Base-by-base conservation (phyloP, 2,113 vertebrate genomes). In the Seriola aureovittata region DNA sequence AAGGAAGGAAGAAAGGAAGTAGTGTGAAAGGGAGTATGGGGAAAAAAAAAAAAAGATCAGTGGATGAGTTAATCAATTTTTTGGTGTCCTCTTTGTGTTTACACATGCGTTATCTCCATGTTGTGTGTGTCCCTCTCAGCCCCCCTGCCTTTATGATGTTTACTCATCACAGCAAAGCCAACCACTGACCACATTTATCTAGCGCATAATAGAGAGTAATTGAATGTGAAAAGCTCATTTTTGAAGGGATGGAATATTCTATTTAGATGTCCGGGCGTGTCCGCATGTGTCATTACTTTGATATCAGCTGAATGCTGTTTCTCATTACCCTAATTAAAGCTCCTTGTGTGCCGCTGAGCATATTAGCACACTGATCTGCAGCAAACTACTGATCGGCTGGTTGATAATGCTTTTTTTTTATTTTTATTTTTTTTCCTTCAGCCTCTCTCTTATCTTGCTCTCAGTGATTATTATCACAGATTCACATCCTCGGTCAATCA, bases 251-350 rank as follows among this genome's bases (percentile, higher is more conserved):
- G 75, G 48, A 73, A 84, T 78, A 93, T 89, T 92, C 76, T 84
- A 81, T 90, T 92, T 88, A 89, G 85, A 92, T 88, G 86, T 85
- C 89, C 90, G 29, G 83, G 89, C 82, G 78, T 91, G 91, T 92
- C 90, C 67, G 57, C 82, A 80, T 87, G 91, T 93, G 91, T 90
- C 93, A 93, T 91, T 93, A 86, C 90, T 90, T 91, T 91, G 90
- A 92, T 93, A 91, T 90, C 89, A 87, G 85, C 86, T 87, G 91
- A 93, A 90, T 78, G 91, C 83, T 84, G 90, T 88, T 93, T 91
- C 89, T 93, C 91, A 94, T 94, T 93, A 92, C 75, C 86, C 85
- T 93, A 91, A 94, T 94, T 93, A 93, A 93, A 85, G 86, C 89
- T 89, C 74, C 88, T 90, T 16, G 70, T 88, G 85, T 88, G 89